These are phyloP conservation scores for Ophiodon elongatus DNA, from an alignment of 2,113 vertebrate genomes.

Conservation along the genomic window DNA sequence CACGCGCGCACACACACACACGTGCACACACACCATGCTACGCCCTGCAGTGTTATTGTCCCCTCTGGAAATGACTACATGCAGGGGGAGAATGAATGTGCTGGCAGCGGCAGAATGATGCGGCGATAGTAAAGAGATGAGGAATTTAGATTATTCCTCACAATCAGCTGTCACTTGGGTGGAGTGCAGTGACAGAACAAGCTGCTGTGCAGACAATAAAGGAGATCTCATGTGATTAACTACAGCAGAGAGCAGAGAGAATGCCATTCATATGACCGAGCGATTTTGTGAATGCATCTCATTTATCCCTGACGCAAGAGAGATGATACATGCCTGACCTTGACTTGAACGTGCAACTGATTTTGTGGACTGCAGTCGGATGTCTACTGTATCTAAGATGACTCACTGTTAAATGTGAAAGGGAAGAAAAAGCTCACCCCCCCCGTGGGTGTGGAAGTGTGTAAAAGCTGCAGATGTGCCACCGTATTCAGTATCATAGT, in stretches of 20 bases:
- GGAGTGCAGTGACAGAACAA: constrained; percentile 9
- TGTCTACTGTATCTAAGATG: background rate
- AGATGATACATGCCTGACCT: constrained; percentile 15
- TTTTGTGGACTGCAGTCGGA: constrained; percentile 1
- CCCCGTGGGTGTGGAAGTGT: background rate
- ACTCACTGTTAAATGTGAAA: background rate
- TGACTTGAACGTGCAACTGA: constrained; percentile 2
- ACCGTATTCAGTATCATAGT: background rate
- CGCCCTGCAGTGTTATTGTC: constrained; percentile 32
- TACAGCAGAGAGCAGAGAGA: background rate
- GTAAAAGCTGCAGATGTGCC: background rate
- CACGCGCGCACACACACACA: background rate
- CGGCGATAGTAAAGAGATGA: constrained; percentile 26
- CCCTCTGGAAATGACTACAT: constrained; percentile 27
- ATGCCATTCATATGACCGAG: background rate
- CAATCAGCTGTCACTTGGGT: constrained; percentile 20
- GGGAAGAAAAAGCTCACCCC: background rate
- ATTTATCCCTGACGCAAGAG: constrained; percentile 27
- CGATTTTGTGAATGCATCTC: constrained; percentile 18
- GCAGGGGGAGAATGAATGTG: constrained; percentile 58
- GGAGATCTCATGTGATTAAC: constrained; percentile 24
- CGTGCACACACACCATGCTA: constrained; percentile 16
- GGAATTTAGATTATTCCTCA: constrained; percentile 30
- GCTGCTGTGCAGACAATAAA: constrained; percentile 9
- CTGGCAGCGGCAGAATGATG: constrained; percentile 60